phyloP scores from a whole-genome alignment of 1,140 invertebrate species.

The Colletes gigas region DNA sequence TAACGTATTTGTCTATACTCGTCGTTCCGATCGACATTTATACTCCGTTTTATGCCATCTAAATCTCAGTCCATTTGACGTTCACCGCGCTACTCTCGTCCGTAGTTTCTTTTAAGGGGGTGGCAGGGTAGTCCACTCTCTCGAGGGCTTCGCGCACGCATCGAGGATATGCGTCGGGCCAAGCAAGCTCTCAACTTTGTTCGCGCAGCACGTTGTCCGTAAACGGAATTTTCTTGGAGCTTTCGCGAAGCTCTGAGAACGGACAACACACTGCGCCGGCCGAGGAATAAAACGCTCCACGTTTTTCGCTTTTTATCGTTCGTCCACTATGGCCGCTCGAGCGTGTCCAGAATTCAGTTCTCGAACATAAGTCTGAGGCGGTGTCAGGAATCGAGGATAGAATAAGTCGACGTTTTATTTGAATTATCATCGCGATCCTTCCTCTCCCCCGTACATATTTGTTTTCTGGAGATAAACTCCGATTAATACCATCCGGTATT shows the following conservation, averaged over 20 bases:
- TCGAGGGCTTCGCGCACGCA: slow-evolving; percentile 58
- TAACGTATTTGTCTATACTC: slow-evolving; percentile 17
- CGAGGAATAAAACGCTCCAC: slow-evolving; percentile 64
- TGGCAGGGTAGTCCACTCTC: background rate
- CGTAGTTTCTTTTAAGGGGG: background rate
- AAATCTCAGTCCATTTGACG: slow-evolving; percentile 24
- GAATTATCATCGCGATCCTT: slow-evolving; percentile 25
- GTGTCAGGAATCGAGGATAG: slow-evolving; percentile 56
- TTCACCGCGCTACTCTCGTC: background rate
- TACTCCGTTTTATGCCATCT: slow-evolving; percentile 8
- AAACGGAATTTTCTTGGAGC: slow-evolving; percentile 65
- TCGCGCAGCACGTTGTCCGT: slow-evolving; percentile 65
- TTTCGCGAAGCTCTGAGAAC: slow-evolving; percentile 62
- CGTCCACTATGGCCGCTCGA: slow-evolving; percentile 60
- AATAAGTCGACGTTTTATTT: slow-evolving; percentile 22
- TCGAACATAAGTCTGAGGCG: slow-evolving; percentile 54
- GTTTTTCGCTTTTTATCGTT: slow-evolving; percentile 64
- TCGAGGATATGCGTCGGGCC: slow-evolving; percentile 56
- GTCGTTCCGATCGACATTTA: background rate
- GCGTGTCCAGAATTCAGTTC: slow-evolving; percentile 65
- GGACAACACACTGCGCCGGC: slow-evolving; percentile 49
- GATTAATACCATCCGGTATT: too few relatives aligned
- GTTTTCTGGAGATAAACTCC: background rate
- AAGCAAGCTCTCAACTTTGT: slow-evolving; percentile 56
- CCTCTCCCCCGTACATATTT: background rate